Evolutionary conservation across 1,140 invertebrate genomes (phyloP).

Genomic region (Drosophila sproati): DNA sequence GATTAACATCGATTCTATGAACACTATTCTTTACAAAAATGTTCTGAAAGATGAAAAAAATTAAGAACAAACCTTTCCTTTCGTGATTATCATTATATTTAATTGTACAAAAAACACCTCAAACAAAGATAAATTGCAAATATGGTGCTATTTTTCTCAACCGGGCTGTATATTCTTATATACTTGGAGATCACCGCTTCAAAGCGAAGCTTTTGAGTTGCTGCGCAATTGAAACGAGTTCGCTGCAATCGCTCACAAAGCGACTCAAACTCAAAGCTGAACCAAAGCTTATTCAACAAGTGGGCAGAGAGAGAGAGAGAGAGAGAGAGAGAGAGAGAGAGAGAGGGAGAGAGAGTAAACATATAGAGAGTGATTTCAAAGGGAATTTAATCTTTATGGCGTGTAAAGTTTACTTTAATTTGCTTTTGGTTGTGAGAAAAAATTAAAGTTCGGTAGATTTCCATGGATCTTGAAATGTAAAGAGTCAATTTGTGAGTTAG

Average conservation of each 20-base stretch:
- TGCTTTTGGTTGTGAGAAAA: not conserved
- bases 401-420: not conserved
- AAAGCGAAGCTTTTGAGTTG: constrained; percentile 26
- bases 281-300: constrained; percentile 29
- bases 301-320: not conserved
- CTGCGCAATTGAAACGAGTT: constrained; percentile 68
- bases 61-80: no score
- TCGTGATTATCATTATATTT: no score
- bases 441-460: constrained; percentile 11
- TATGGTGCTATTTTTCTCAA: no score
- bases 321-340: not conserved
- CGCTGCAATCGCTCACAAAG: not conserved
- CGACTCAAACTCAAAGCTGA: constrained; percentile 30
- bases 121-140: no score
- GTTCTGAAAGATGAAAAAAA: no score
- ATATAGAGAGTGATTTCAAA: no score
- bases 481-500: constrained; percentile 3
- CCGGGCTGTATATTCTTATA: no score
- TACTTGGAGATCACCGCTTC: not conserved
- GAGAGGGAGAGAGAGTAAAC: not conserved
- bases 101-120: no score
- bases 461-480: not conserved
- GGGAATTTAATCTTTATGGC: no score
- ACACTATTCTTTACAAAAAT: no score
- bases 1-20: no score